Evolutionary conservation across 2,797 vertebrate genomes (phyloP).

Genomic region (Chelon labrosus): DNA sequence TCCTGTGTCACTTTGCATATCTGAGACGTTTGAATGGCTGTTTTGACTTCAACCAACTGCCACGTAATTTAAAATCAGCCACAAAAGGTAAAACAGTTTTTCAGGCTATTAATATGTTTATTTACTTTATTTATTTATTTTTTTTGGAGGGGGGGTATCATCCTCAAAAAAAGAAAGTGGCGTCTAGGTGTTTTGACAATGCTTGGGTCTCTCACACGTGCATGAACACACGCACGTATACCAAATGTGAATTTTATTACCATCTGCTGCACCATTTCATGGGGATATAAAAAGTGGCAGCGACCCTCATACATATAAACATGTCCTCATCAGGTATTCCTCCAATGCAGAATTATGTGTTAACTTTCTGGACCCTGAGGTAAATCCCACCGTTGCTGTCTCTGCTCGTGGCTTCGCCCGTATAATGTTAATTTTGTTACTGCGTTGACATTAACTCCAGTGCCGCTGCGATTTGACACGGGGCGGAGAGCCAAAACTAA

Average conservation of each 20-base stretch:
- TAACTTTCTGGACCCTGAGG: slow-evolving; percentile 67
- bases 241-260: slow-evolving; percentile 68
- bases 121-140: not conserved
- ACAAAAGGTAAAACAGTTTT: not conserved
- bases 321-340: slow-evolving; percentile 78
- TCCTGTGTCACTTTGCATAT: slow-evolving; percentile 30
- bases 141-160: no score
- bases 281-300: slow-evolving; percentile 71
- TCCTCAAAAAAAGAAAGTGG: no score
- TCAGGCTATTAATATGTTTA: not conserved
- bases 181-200: not conserved
- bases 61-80: slow-evolving; percentile 14
- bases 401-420: slow-evolving; percentile 43
- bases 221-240: slow-evolving; percentile 36
- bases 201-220: slow-evolving; percentile 4
- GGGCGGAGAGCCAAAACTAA: slow-evolving; percentile 51
- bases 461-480: slow-evolving; percentile 67
- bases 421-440: slow-evolving; percentile 69
- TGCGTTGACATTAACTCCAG: slow-evolving; percentile 59
- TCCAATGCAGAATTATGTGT: slow-evolving; percentile 61
- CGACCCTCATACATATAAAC: slow-evolving; percentile 79
- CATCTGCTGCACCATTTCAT: slow-evolving; percentile 81
- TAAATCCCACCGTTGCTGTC: slow-evolving; percentile 67
- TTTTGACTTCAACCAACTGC: slow-evolving; percentile 8
- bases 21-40: slow-evolving; percentile 15